Conservation (phyloP, 2,797 vertebrate genomes). For the Parauchenoglanis punctatus region DNA sequence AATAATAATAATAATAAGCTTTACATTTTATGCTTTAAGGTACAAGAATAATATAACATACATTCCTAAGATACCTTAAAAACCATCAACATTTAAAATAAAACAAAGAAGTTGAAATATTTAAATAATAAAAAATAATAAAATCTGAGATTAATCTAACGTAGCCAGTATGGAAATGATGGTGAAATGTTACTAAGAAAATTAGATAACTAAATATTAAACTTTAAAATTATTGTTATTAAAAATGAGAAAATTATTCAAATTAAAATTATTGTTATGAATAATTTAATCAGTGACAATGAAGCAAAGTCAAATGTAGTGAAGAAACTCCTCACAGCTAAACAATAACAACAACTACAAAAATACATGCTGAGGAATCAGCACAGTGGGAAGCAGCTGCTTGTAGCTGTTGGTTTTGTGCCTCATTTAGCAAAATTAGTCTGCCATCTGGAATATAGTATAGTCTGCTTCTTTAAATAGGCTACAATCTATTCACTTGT, state of each 20-base stretch:
- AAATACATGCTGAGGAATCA: neutral
- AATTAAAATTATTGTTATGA: neutral
- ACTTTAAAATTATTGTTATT: neutral
- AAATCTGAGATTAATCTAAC: neutral
- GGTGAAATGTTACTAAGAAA: neutral
- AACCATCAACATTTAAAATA: neutral
- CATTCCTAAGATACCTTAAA: neutral
- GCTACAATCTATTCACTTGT: neutral
- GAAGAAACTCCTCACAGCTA: neutral
- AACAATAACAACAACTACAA: neutral
- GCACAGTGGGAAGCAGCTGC: conserved; percentile 25
- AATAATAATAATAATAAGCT: neutral
- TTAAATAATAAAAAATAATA: neutral
- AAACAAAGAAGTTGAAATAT: neutral
- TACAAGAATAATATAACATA: neutral
- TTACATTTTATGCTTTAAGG: neutral
- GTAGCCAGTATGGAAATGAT: neutral
- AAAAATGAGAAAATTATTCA: neutral
- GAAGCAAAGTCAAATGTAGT: neutral
- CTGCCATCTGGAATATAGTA: conserved; percentile 29
- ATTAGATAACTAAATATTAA: neutral
- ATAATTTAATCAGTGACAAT: neutral
- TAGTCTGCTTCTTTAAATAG: conserved; percentile 15
- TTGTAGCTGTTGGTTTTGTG: conserved; percentile 24
- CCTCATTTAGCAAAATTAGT: conserved; percentile 35